These are phyloP conservation scores for Tylochromis polylepis DNA, from an alignment of 2,113 vertebrate genomes.

Conservation along the genomic window DNA sequence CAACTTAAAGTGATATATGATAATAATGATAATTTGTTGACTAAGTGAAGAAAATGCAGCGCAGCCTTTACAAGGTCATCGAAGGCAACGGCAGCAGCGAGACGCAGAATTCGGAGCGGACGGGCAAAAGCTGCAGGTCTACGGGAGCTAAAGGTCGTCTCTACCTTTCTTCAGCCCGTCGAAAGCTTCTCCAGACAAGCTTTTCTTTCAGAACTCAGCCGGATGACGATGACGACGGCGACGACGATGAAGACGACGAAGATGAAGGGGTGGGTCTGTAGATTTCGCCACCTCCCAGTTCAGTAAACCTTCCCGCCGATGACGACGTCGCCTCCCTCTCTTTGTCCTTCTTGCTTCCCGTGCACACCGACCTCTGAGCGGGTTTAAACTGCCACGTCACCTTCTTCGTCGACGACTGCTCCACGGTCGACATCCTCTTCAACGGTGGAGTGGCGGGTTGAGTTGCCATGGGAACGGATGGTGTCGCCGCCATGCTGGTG, in stretches of 20 bases:
- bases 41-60: slow-evolving; percentile 14
- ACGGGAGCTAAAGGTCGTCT: not conserved
- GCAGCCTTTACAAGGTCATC: slow-evolving; percentile 16
- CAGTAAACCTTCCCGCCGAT: slow-evolving; percentile 9
- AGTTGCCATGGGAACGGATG: slow-evolving; percentile 17
- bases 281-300: not conserved
- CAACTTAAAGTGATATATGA: not conserved
- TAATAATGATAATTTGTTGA: not conserved
- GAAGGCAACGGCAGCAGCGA: slow-evolving; percentile 43
- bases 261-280: slow-evolving; percentile 32
- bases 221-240: slow-evolving; percentile 57
- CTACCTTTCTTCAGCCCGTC: not conserved
- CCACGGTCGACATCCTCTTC: not conserved
- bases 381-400: slow-evolving; percentile 72
- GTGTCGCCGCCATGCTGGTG: not conserved
- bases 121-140: slow-evolving; percentile 14
- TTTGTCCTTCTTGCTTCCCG: slow-evolving; percentile 64
- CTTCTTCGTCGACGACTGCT: slow-evolving; percentile 47
- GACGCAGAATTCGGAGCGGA: not conserved
- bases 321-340: slow-evolving; percentile 31
- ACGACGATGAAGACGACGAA: slow-evolving; percentile 57
- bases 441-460: not conserved
- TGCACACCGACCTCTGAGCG: slow-evolving; percentile 65
- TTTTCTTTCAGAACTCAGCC: slow-evolving; percentile 26
- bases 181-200: not conserved